Conservation (phyloP, 2,888 invertebrate genomes). For the Himalopsyche anomala region DNA sequence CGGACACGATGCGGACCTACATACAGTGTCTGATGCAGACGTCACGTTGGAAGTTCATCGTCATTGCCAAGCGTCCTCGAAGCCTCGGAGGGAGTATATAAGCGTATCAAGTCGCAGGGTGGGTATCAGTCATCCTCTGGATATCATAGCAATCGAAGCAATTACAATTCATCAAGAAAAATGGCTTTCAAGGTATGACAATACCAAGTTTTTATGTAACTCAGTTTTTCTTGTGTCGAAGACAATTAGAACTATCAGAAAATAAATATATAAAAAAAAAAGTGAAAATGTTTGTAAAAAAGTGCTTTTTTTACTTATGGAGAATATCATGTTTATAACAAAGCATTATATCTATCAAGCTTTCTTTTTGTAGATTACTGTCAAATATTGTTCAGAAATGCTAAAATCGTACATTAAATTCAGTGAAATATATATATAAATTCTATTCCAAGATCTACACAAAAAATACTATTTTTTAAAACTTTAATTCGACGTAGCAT, state of each 20-base stretch:
- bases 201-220: neutral
- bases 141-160: conserved; percentile 54
- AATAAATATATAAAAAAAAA: no score
- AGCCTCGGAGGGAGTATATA: conserved; percentile 9
- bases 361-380: neutral
- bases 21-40: neutral
- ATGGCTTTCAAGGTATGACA: conserved; percentile 64
- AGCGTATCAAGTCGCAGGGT: conserved; percentile 18
- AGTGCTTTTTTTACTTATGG: neutral
- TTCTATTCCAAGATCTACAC: no score
- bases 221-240: no score
- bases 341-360: no score
- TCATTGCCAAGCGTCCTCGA: conserved; percentile 17
- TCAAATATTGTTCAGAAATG: neutral
- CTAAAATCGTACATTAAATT: no score
- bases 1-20: conserved; percentile 26
- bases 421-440: no score
- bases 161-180: conserved; percentile 45
- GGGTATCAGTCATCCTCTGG: conserved; percentile 51
- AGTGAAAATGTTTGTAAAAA: neutral
- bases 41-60: conserved; percentile 26
- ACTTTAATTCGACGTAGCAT: no score
- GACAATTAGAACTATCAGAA: no score
- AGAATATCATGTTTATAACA: neutral
- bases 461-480: no score